Evolutionary conservation across 2,797 vertebrate genomes (phyloP).

Genomic region (Eurystomus glaucurus): DNA sequence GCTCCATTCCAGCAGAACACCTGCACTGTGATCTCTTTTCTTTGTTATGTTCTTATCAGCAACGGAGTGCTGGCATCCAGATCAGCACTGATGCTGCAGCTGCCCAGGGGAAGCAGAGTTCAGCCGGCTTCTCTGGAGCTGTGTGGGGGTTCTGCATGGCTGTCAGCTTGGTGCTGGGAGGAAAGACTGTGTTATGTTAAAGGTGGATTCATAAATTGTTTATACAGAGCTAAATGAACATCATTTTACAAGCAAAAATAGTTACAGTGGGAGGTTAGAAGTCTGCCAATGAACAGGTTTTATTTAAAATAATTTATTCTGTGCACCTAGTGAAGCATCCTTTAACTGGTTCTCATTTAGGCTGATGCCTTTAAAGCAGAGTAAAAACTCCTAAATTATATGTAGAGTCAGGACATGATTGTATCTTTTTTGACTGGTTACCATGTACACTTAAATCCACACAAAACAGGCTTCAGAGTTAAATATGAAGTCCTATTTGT

Average conservation of each 20-base stretch:
- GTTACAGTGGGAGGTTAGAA: not conserved
- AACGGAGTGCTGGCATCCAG: not conserved
- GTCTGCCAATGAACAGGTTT: not conserved
- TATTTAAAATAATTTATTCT: not conserved
- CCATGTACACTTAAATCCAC: not conserved
- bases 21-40: not conserved
- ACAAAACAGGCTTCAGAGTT: not conserved
- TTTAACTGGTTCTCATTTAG: not conserved
- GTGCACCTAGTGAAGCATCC: not conserved
- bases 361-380: not conserved
- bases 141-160: not conserved
- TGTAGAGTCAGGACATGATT: not conserved
- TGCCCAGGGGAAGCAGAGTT: not conserved
- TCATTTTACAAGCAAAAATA: not conserved
- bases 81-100: not conserved
- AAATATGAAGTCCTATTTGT: not conserved
- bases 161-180: not conserved
- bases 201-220: not conserved
- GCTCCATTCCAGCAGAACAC: not conserved
- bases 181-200: not conserved
- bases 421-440: not conserved
- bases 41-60: accelerated
- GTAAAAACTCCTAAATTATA: not conserved
- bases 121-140: not conserved
- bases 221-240: not conserved